Percentiles rank a stretch among this genome's conserved stretches.
Evolutionary conservation across 2,113 vertebrate species (phyloP).

Genomic region (Crypturellus undulatus): DNA sequence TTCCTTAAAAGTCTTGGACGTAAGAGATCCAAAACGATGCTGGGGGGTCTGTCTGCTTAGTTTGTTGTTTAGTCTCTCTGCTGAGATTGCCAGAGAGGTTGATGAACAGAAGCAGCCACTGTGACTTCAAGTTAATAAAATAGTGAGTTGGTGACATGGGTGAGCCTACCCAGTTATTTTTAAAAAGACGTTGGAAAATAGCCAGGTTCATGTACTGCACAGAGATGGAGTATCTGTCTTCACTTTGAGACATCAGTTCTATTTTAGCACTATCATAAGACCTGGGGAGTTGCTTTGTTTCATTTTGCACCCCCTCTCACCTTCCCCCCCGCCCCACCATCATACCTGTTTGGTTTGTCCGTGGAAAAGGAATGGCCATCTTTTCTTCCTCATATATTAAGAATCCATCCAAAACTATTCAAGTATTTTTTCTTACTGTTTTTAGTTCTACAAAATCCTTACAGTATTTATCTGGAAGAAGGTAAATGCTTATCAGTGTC

Average conservation of each 20-base stretch:
- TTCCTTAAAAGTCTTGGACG: neutral
- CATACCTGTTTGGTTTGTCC: neutral
- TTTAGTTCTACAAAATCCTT: neutral
- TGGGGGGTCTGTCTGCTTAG: neutral
- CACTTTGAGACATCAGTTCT: neutral
- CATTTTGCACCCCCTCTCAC: neutral
- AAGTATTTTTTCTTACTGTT: neutral
- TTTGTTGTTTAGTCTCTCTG: neutral
- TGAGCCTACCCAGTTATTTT: neutral
- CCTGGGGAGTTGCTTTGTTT: neutral
- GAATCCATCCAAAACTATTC: neutral
- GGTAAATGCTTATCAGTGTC: rapidly evolving
- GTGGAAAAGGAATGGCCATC: neutral
- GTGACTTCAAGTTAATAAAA: neutral
- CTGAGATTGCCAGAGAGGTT: neutral
- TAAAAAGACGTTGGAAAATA: neutral
- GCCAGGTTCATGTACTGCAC: neutral
- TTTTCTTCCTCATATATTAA: neutral
- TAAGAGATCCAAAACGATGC: neutral
- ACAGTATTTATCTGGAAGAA: neutral
- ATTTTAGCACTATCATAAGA: neutral
- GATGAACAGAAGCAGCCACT: rapidly evolving
- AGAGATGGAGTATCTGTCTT: neutral
- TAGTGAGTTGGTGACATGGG: neutral
- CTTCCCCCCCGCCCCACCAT: rapidly evolving